Conservation (phyloP, 2,888 invertebrate genomes). For the Crepidodera aurea region DNA sequence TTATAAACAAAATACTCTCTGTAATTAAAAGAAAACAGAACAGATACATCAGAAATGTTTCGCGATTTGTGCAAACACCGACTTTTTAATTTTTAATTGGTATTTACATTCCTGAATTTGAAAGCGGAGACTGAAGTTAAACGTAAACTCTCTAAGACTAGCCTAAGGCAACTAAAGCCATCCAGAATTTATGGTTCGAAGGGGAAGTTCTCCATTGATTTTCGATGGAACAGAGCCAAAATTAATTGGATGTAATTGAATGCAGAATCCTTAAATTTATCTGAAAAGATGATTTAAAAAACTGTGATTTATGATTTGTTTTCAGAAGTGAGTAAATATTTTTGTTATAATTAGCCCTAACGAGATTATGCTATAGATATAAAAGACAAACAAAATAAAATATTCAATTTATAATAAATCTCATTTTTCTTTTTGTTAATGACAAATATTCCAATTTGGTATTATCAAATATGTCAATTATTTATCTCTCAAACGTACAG, state of each 20-base stretch:
- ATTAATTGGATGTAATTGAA: slow-evolving; percentile 25
- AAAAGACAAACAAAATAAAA: no score
- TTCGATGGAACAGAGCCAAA: slow-evolving; percentile 22
- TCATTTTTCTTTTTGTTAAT: no score
- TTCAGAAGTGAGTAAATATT: no score
- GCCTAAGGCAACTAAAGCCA: slow-evolving; percentile 23
- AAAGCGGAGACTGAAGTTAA: slow-evolving; percentile 1
- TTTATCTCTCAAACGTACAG: no score
- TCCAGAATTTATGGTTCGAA: slow-evolving; percentile 19
- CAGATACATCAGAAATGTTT: background rate
- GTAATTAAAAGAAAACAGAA: no score
- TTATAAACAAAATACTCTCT: no score
- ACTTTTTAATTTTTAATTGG: background rate
- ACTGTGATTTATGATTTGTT: background rate
- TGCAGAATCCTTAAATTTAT: slow-evolving; percentile 6
- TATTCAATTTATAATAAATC: no score
- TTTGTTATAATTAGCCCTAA: no score
- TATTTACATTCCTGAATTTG: background rate
- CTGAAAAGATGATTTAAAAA: slow-evolving; percentile 11
- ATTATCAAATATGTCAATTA: no score
- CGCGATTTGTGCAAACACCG: background rate
- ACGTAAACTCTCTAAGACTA: slow-evolving; percentile 17
- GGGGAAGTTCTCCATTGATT: slow-evolving; percentile 29
- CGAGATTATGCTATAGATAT: no score
- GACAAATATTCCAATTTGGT: no score